Base-by-base conservation (phyloP, 2,888 invertebrate species). In the Ischnus inquisitorius region DNA sequence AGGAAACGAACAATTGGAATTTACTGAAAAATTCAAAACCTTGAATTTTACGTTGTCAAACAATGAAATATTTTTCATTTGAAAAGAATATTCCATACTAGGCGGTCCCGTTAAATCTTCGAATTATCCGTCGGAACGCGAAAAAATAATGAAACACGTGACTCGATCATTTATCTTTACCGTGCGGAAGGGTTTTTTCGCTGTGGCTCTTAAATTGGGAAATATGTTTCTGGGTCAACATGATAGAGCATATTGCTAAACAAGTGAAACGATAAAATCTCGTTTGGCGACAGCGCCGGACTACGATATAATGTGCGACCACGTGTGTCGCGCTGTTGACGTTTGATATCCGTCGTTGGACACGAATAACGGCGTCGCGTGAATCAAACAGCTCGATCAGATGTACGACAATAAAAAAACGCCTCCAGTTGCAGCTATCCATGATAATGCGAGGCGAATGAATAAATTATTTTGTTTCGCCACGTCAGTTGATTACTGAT, bases 281-380 rank as follows among this genome's bases (percentile, higher is more conserved):
- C 25, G 19, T 82, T 74, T 79, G 16, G 65, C 54, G 41, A 71
- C 25, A 28, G 48, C 19, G 19, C 41, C 46, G 43, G 41, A 67
- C n/a, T 16, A 34, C 46, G 60, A 46, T 57, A 41, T 41, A 16
- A 48, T 22, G 19, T 46, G 28, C 41, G 10, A 22, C 4, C 41
- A 25, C 46, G 14, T 25, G 46, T 14, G 46, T 5, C 4, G 12
- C 14, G 43, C 25, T 22, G 25, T 43, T 46, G 14, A 22, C 48
- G 62, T 64, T 68, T 54, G 16, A 84, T 78, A 84, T 74, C 68
- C 68, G 54, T 14, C 39, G 65, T 19, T 19, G 22, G 65, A 78
- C 75, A 62, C 71, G 83, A 82, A 85, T 86, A 84, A 82, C 46
- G 76, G 12, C 77, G 81, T 87, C 81, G 84, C 83, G 83, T 85